Conservation (phyloP, 2,888 invertebrate genomes). For the Drosophila maculinotata region DNA sequence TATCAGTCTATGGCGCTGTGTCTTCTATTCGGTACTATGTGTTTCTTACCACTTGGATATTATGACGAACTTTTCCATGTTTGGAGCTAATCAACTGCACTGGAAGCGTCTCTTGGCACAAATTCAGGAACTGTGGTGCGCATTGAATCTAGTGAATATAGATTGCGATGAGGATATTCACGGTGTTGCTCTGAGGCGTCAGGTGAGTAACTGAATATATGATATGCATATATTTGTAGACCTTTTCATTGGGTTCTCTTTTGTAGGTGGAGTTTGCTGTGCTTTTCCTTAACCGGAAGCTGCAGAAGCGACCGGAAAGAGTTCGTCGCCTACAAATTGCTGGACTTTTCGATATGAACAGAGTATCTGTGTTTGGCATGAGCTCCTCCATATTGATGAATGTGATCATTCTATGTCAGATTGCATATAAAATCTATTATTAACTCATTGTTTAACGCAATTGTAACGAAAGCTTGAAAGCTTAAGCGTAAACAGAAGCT, state of each 20-base stretch:
- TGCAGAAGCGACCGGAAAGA: constrained; percentile 38
- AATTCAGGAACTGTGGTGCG: constrained; percentile 33
- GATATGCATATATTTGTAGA: not conserved
- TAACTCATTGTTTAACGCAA: not conserved
- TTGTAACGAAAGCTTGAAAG: not conserved
- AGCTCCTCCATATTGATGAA: constrained; percentile 32
- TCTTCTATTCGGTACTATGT: constrained; percentile 2
- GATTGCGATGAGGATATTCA: not conserved
- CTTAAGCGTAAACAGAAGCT: not conserved
- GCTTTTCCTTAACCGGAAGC: constrained; percentile 33
- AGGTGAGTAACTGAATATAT: constrained; percentile 28
- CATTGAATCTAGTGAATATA: not conserved
- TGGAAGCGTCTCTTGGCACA: constrained; percentile 32
- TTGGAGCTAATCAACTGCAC: constrained; percentile 14
- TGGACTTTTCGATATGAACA: constrained; percentile 58
- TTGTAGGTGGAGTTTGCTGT: constrained; percentile 62
- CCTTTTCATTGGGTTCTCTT: not conserved
- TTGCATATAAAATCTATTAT: constrained; percentile 60
- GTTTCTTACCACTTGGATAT: constrained; percentile 39
- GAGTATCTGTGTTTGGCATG: constrained; percentile 17
- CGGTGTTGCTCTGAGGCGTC: constrained; percentile 25
- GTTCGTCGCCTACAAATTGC: constrained; percentile 47
- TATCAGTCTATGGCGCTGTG: not conserved
- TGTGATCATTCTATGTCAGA: constrained; percentile 58
- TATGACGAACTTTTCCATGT: constrained; percentile 50